Conservation (phyloP, 2,888 invertebrate genomes). For the Drosophila greeni region DNA sequence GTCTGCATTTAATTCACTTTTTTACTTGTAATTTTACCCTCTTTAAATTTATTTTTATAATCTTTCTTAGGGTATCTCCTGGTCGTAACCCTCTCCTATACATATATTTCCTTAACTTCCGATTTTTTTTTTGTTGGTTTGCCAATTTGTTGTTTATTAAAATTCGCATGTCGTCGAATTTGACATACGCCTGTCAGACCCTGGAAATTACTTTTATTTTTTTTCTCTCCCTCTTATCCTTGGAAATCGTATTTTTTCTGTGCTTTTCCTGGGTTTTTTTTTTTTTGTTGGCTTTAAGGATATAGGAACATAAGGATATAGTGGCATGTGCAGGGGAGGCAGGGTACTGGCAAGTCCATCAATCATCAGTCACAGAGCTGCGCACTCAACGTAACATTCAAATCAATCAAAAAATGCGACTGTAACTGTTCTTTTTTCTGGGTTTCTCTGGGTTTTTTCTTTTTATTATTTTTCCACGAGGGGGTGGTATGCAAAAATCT, state of each 20-base stretch:
- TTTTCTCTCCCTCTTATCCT: not conserved
- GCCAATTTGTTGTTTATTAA: constrained; percentile 52
- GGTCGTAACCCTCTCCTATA: not conserved
- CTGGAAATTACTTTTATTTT: constrained; percentile 65
- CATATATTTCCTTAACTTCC: not conserved
- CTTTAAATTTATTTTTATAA: not conserved
- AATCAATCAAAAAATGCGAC: constrained; percentile 71
- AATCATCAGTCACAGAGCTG: constrained; percentile 68
- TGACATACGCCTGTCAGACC: constrained; percentile 70
- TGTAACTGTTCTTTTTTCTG: constrained; percentile 43
- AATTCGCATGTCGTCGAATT: constrained; percentile 73
- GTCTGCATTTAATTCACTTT: no score
- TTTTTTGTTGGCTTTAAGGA: constrained; percentile 9
- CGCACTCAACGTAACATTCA: constrained; percentile 75
- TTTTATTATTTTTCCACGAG: not conserved
- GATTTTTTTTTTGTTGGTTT: constrained; percentile 16
- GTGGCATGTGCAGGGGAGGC: constrained; percentile 17
- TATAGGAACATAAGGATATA: constrained; percentile 1
- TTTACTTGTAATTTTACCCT: no score
- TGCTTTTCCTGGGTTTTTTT: constrained; percentile 39
- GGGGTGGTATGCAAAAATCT: constrained; percentile 58
- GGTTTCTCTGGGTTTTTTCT: not conserved
- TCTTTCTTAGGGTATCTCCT: no score
- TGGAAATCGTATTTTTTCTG: constrained; percentile 34
- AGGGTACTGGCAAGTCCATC: constrained; percentile 61